A percentile compares a stretch with the other conserved stretches of the same genome.
Evolutionary conservation across 2,113 vertebrate species (phyloP).

Genomic region (Chinchilla lanigera): DNA sequence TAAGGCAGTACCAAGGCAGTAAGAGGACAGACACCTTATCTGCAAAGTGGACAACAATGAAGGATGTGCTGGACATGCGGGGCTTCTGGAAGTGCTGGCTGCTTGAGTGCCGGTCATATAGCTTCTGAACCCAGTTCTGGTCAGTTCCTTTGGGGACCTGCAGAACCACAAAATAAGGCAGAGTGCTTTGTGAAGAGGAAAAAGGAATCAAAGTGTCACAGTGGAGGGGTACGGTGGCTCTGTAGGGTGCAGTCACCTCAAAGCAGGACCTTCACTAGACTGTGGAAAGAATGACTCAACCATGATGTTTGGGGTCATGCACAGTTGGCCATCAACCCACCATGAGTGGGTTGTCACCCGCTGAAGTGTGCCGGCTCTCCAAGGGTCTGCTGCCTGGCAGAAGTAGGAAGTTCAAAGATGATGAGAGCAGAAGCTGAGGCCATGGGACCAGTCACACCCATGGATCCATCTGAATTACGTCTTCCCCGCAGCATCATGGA

Average conservation of each 20-base stretch:
- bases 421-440: background rate
- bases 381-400: background rate
- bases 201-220: background rate
- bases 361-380: accelerated
- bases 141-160: conserved; percentile 96
- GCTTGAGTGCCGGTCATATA: conserved; percentile 89
- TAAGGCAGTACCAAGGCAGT: background rate
- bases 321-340: accelerated
- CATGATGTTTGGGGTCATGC: accelerated
- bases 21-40: conserved; percentile 88
- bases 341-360: accelerated
- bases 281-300: background rate
- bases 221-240: background rate
- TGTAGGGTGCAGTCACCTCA: background rate
- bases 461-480: background rate
- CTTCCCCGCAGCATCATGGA: background rate
- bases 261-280: background rate
- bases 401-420: background rate
- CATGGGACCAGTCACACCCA: background rate
- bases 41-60: conserved; percentile 93
- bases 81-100: conserved; percentile 94
- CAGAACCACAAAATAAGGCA: background rate
- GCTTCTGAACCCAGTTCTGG: conserved; percentile 95
- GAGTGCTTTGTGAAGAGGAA: background rate
- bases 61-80: conserved; percentile 94